Conservation (phyloP, 2,113 vertebrate species). For the Leucopternis melanops region DNA sequence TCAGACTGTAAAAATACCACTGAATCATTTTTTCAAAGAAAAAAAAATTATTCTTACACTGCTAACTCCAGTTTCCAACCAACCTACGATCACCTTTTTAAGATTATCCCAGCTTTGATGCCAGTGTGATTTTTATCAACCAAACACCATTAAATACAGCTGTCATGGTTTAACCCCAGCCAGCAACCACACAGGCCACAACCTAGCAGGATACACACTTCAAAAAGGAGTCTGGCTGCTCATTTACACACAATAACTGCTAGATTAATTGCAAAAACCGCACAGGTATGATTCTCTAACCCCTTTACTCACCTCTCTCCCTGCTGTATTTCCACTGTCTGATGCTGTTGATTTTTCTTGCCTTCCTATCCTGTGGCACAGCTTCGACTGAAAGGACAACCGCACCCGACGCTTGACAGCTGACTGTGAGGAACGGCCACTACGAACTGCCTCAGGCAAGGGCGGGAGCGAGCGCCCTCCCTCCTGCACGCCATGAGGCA, state of each 20-base stretch:
- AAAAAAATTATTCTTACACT: background rate
- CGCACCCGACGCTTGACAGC: rapidly evolving
- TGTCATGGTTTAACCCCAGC: too few relatives aligned
- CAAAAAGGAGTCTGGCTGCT: background rate
- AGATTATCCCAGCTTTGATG: background rate
- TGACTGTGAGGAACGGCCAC: rapidly evolving
- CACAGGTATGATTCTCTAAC: rapidly evolving
- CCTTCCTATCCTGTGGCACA: rapidly evolving
- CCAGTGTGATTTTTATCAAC: background rate
- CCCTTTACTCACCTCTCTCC: background rate
- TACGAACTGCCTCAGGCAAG: rapidly evolving
- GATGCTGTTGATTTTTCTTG: rapidly evolving
- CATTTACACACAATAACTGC: rapidly evolving
- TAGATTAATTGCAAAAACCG: background rate
- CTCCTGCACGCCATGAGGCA: rapidly evolving
- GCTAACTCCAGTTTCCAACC: background rate
- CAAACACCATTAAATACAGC: background rate
- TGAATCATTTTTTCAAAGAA: background rate
- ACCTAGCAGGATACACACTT: rapidly evolving
- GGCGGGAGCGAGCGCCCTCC: rapidly evolving
- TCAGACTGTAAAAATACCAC: background rate
- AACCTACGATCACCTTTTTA: background rate
- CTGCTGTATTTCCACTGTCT: background rate
- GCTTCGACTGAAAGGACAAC: rapidly evolving
- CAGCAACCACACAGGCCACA: background rate